These are phyloP conservation scores for Rhynchopsitta pachyrhyncha DNA, from an alignment of 2,113 vertebrate species.

Conservation along the genomic window DNA sequence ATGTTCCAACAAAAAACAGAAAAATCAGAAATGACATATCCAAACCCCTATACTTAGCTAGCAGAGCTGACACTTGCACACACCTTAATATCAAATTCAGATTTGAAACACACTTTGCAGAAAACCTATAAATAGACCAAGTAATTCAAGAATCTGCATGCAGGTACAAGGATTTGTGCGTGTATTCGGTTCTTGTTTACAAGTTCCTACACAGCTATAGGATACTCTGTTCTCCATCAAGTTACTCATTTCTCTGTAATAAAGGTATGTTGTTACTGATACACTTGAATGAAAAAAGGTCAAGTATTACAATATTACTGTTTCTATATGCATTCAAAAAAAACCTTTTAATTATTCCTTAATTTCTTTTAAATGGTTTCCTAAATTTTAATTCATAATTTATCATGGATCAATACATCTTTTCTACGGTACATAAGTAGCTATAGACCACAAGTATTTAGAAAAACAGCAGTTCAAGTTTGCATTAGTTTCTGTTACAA, in stretches of 20 bases:
- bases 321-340: background rate
- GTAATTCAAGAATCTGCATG: background rate
- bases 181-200: fast-evolving
- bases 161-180: background rate
- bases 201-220: background rate
- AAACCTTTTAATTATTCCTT: background rate
- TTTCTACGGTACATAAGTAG: background rate
- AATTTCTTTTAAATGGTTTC: background rate
- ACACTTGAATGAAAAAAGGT: background rate
- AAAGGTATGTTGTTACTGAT: background rate
- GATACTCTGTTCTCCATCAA: background rate
- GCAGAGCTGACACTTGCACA: too few species aligned
- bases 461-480: background rate
- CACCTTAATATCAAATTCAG: background rate
- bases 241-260: background rate
- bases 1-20: background rate
- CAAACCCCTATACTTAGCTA: background rate
- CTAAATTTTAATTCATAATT: background rate
- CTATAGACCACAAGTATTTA: background rate
- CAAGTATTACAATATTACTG: too few species aligned
- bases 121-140: background rate
- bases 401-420: background rate
- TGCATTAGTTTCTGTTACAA: background rate
- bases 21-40: fast-evolving
- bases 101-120: background rate